Evolutionary conservation across 2,113 vertebrate genomes (phyloP).

Genomic region (Rhipidura dahli): DNA sequence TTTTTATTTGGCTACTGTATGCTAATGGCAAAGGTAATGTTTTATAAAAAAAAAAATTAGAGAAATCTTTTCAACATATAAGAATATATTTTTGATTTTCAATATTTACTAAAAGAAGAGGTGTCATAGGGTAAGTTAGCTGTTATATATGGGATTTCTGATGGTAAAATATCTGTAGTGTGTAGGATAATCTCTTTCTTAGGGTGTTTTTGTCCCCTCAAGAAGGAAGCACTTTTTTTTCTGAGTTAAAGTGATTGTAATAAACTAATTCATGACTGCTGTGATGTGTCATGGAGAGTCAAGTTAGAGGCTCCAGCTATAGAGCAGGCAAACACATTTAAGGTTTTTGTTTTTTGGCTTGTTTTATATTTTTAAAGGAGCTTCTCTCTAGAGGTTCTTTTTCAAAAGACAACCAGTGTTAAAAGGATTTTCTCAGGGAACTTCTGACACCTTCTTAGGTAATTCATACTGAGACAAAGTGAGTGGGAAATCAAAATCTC

Average conservation of each 20-base stretch:
- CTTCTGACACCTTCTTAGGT: conserved; percentile 26
- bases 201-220: neutral
- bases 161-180: neutral
- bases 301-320: neutral
- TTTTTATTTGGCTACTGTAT: neutral
- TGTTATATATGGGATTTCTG: neutral
- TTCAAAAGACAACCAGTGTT: neutral
- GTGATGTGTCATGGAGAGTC: neutral
- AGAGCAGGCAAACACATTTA: neutral
- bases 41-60: neutral
- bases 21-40: neutral
- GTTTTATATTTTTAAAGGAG: neutral
- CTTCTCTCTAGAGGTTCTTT: neutral
- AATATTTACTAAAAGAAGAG: neutral
- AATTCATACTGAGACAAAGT: conserved; percentile 17
- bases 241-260: neutral
- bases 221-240: neutral
- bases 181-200: neutral
- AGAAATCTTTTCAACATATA: neutral
- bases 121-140: neutral
- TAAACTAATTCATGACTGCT: neutral
- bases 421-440: conserved; percentile 23
- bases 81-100: neutral
- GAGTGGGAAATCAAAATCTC: conserved; percentile 34
- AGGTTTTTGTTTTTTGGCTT: neutral